Base-by-base conservation (phyloP, 2,797 vertebrate genomes). In the Glyptemys insculpta region DNA sequence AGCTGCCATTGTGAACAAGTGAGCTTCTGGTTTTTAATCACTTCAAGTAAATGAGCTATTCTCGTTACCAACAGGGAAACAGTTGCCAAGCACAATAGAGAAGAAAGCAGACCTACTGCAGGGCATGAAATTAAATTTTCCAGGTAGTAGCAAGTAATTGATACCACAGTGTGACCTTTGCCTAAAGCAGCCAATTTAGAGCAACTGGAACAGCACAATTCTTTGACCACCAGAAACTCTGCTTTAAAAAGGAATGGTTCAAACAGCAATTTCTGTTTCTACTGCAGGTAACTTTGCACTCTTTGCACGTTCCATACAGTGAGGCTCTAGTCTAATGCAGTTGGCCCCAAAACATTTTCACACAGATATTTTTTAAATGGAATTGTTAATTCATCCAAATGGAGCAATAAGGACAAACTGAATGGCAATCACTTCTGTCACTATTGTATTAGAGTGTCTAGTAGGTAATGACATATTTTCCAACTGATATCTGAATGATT, bases 41-140 rank as follows among this genome's bases (percentile, higher is more conserved):
- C 80, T 82, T 76, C 15, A 87, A 72, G 25, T 91, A 97, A 97
- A 97, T 80, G 90, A 95, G 78, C 91, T 95, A 10, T 95, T 97
- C 93, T 94, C 85, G 91, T 96, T 97, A 97, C 93, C 84, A 96
- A 89, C 25, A 89, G 18, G 93, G 94, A 95, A 97, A 97, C 92
- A 95, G 96, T 96, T 97, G 96, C 95, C 97, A 97, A 91, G 97
- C 95, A 97, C 14, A 83, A 81, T 3, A 79, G 41, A 98, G 91
- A 98, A 98, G 93, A 98, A 98, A 98, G 97, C 79, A 84, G 92
- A 97, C 95, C 97, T 89, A 92, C 97, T 97, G 93, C 92, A 81
- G 93, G 90, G 97, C 97, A 97, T 98, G 97, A 98, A 98, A 98
- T 98, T 97, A 97, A 97, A 97, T 96, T 98, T 98, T 98, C 96